Base-by-base conservation (phyloP, 2,113 vertebrate species). In the Carassius carassius region DNA sequence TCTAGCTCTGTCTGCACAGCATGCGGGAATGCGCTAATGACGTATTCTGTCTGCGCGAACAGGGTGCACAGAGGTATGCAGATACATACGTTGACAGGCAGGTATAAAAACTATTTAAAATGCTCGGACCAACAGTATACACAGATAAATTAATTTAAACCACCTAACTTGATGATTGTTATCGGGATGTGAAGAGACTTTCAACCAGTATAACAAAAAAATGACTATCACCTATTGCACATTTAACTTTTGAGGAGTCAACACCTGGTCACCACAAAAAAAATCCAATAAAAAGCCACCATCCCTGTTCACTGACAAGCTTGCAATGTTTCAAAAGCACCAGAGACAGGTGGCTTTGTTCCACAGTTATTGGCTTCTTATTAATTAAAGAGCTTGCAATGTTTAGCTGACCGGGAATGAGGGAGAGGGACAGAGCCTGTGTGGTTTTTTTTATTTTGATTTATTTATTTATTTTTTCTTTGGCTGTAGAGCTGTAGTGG, bases 351-450 rank as follows among this genome's bases (percentile, higher is more conserved):
- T 37, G 49, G 77, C 77, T 79, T 87, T 85, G 58, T 83, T 85
- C 58, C 88, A 76, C 44, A 51, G 58, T 83, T 65, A 81, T 85
- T 78, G 63, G 58, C 49, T 75, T 86, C 54, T 49, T 70, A 87
- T 88, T 85, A 90, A 88, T 88, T 83, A 84, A 84, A 72, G 16
- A 4, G 17, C 47, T 78, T 23, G 25, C 35, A 79, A 56, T 83
- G 51, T 82, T 85, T 60, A 79, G 69, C 62, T 82, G 86, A 84
- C 81, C 81, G 44, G 5, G 54, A 12, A 77, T 17, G 65, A 35
- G 4, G 17, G 65, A 69, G 29, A 21, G 29, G 25, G 29, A 56
- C n/a, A 49, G 29, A 72, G 3, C 32, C 17, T 7, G 51, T 54
- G n/a, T n/a, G n/a, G n/a, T n/a, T n/a, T n/a, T 14, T 70, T 35